phyloP scores from a whole-genome alignment of 1,140 invertebrate genomes.

The Monochamus saltuarius region DNA sequence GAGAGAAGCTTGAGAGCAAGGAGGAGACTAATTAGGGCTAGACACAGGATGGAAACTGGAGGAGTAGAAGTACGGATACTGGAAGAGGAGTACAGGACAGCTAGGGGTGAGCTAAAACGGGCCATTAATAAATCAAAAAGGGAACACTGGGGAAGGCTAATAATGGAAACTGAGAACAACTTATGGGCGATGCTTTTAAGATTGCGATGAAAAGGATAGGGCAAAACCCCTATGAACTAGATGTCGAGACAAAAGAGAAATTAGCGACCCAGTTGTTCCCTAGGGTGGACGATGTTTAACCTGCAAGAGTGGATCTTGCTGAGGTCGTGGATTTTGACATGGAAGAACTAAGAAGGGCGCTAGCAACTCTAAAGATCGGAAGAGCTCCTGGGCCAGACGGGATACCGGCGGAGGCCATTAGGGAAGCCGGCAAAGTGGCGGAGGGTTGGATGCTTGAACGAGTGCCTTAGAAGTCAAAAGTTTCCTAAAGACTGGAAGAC shows the following conservation, averaged over 20 bases:
- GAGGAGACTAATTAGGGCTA: not conserved
- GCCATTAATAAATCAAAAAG: slow-evolving; percentile 1
- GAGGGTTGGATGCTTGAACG: slow-evolving; percentile 1
- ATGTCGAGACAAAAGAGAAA: not conserved
- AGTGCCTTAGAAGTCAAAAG: not conserved
- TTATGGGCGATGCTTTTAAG: slow-evolving; percentile 17
- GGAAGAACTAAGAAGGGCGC: not conserved
- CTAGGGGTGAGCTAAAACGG: not conserved
- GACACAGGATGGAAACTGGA: not conserved
- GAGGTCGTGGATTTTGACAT: not conserved
- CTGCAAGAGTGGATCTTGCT: not conserved
- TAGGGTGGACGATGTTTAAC: no score
- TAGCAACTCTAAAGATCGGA: not conserved
- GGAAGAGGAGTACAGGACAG: not conserved
- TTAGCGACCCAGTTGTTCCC: not conserved
- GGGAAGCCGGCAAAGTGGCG: not conserved
- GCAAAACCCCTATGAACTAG: not conserved
- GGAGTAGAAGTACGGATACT: not conserved
- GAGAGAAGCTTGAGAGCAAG: not conserved
- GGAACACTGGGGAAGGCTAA: slow-evolving; percentile 1
- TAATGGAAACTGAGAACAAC: slow-evolving; percentile 4
- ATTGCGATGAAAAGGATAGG: not conserved
- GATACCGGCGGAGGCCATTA: not conserved
- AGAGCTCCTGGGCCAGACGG: not conserved
- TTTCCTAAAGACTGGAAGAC: not conserved